A percentile compares a stretch with the other conserved stretches of the same genome.
Conservation (phyloP, 2,113 vertebrate species). For the Coracopsis vasa region DNA sequence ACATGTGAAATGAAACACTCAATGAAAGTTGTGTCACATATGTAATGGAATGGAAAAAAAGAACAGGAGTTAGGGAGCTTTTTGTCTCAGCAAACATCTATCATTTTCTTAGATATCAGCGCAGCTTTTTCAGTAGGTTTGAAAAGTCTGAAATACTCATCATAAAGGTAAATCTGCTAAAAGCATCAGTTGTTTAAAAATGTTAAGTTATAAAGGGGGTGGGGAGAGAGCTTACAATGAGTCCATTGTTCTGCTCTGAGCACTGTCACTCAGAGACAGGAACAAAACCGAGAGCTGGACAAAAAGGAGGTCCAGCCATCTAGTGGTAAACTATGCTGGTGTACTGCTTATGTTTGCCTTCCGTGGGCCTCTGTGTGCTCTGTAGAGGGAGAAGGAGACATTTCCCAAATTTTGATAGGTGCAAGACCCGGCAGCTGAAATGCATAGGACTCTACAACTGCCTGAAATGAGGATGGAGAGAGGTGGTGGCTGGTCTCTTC, state of each 20-base stretch:
- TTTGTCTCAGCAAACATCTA: neutral
- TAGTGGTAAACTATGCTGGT: neutral
- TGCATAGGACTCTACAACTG: neutral
- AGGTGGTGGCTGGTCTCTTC: neutral
- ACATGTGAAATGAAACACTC: neutral
- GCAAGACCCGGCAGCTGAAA: neutral
- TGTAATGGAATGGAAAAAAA: neutral
- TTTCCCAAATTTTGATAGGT: neutral
- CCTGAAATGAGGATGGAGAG: neutral
- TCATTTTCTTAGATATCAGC: neutral
- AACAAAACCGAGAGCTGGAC: neutral
- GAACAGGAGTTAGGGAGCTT: neutral
- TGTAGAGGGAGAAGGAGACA: fast-evolving
- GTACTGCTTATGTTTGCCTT: neutral
- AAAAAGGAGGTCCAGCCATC: conserved; percentile 6
- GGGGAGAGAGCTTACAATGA: neutral
- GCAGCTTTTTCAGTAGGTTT: neutral
- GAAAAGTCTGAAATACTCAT: neutral
- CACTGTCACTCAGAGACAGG: neutral
- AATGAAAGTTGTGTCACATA: neutral
- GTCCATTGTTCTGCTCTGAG: neutral
- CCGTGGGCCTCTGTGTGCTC: fast-evolving
- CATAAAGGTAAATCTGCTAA: neutral
- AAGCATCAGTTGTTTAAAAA: neutral
- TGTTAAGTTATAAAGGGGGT: neutral